Conservation (phyloP, 2,888 invertebrate genomes). For the Leptopilina syphax region DNA sequence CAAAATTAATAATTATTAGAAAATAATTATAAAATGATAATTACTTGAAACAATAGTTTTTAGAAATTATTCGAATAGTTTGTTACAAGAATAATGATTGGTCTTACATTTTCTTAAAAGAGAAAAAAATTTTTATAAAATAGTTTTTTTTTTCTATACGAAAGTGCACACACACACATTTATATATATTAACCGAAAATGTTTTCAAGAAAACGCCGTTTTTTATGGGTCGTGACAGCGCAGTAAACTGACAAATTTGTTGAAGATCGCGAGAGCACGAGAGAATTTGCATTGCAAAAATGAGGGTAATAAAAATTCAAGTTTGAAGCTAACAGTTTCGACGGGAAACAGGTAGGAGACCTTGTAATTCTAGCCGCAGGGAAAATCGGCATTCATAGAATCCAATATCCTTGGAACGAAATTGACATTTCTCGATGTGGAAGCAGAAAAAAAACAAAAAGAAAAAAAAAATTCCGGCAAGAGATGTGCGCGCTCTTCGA, state of each 20-base stretch:
- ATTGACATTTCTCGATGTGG: conserved; percentile 35
- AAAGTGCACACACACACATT: too few species aligned
- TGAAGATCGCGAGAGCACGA: not conserved
- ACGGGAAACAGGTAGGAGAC: conserved; percentile 27
- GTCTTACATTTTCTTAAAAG: too few species aligned
- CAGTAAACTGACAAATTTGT: conserved; percentile 18
- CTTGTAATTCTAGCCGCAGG: conserved; percentile 31
- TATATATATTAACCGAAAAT: not conserved
- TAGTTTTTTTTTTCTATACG: too few species aligned
- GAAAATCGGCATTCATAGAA: conserved; percentile 35
- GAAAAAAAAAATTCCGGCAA: not conserved
- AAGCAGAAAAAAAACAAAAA: conserved; percentile 5
- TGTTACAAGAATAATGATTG: too few species aligned
- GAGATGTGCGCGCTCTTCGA: not conserved
- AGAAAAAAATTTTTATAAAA: not conserved
- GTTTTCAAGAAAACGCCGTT: conserved; percentile 15
- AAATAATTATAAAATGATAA: too few species aligned
- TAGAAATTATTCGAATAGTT: too few species aligned
- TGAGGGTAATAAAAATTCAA: conserved; percentile 31
- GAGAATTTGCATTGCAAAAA: conserved; percentile 33
- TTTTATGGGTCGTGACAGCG: conserved; percentile 2
- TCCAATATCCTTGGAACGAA: conserved; percentile 39
- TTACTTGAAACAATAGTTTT: too few species aligned
- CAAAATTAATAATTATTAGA: too few species aligned
- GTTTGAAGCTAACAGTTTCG: conserved; percentile 36